Evolutionary conservation across 2,797 vertebrate genomes (phyloP), one percentile per base, ranked within the genome.

Genomic region (Tadarida brasiliensis): DNA sequence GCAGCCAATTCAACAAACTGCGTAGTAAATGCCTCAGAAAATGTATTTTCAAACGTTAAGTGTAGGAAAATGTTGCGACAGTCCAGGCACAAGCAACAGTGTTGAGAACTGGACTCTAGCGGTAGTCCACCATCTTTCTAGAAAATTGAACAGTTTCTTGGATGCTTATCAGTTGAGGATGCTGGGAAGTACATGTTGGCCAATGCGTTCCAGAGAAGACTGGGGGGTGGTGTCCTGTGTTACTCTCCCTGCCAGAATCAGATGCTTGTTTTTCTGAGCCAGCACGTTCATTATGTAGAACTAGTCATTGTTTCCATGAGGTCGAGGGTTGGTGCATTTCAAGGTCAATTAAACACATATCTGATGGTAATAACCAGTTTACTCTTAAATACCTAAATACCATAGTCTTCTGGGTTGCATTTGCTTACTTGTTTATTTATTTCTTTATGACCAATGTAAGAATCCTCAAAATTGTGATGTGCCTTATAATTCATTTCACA

Each of bases 251-350:
- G 20, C 16, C 61, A 84, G 85, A 87, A 91, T 85, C 28, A 49
- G 61, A 67, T 24, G 47, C 65, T 93, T 93, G 65, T 63, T 81
- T 71, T 95, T 80, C 89, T 73, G 54, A 94, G 76, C 71, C 71
- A 90, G 39, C n/a, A 54, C 28, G 83, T 39, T 73, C 76, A 82
- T 89, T 93, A 94, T 77, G 57, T 77, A 84, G 56, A 91, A n/a
- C 11, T 19, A 56, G 22, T 70, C 28, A 87, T 87, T 84, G 54
- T 82, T 90, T 92, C 94, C 94, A 70, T 54, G 63, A 67, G 4
- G 9, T 57, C 49, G 80, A 30, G 47, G 24, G 17, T 39, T 90
- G 28, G 20, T 78, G 7, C 22, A 68, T 33, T 88, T 94, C 65
- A 57, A 85, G 71, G 54, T 74, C 87, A 84, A 54, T 78, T 85